Evolutionary conservation across 2,797 vertebrate genomes (phyloP).

Genomic region (Mallotus villosus): DNA sequence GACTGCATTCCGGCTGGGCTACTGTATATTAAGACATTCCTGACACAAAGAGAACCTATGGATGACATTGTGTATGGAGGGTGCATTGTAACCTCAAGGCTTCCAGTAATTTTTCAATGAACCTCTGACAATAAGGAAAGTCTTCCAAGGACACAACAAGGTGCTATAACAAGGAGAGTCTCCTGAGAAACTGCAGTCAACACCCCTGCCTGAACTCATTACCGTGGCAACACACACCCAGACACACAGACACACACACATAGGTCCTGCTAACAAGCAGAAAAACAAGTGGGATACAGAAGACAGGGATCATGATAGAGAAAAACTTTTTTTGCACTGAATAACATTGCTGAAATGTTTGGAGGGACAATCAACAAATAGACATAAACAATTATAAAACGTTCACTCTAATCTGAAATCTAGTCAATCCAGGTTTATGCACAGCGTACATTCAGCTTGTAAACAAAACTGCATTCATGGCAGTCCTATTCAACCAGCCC

Average conservation of each 20-base stretch:
- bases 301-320: background rate
- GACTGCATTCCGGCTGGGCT: background rate
- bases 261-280: background rate
- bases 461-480: background rate
- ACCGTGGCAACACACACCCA: slow-evolving; percentile 1
- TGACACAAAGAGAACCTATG: background rate
- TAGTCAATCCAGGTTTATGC: background rate
- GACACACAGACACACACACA: background rate
- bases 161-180: slow-evolving; percentile 7
- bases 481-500: background rate
- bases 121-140: background rate
- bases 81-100: too few relatives aligned
- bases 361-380: background rate
- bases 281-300: background rate
- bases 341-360: background rate
- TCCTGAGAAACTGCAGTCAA: slow-evolving; percentile 11
- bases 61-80: too few relatives aligned
- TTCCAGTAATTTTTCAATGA: too few relatives aligned
- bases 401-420: background rate
- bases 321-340: background rate
- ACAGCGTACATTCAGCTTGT: background rate
- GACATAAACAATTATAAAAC: background rate
- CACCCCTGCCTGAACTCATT: slow-evolving; percentile 16
- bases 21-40: background rate
- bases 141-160: background rate